These are phyloP conservation scores for Bombus turneri DNA, from an alignment of 1,140 invertebrate species.

Conservation along the genomic window DNA sequence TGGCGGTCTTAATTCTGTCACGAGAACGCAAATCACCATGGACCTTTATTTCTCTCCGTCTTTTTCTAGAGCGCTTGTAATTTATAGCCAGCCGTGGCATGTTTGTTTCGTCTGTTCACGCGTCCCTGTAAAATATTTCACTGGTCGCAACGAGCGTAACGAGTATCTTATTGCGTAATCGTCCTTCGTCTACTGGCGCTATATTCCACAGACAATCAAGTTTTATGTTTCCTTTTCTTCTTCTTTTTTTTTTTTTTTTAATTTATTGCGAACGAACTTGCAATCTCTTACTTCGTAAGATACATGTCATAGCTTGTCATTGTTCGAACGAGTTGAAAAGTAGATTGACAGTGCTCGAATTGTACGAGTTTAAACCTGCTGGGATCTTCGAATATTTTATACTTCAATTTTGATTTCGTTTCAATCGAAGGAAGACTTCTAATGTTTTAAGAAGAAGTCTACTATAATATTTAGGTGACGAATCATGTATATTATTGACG, in stretches of 20 bases:
- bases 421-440: no score
- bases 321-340: background rate
- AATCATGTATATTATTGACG: no score
- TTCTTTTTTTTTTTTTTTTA: background rate
- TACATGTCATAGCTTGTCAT: background rate
- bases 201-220: background rate
- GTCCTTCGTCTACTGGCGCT: background rate
- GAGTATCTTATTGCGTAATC: conserved; percentile 16
- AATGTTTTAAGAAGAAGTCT: no score
- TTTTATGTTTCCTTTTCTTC: no score
- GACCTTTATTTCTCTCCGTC: background rate
- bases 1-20: conserved; percentile 35
- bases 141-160: conserved; percentile 35
- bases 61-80: conserved; percentile 9
- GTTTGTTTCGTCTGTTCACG: conserved; percentile 40
- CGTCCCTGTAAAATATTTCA: conserved; percentile 29
- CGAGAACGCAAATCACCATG: conserved; percentile 33
- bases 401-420: no score
- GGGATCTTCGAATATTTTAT: fast-evolving
- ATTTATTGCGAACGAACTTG: background rate
- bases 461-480: fast-evolving
- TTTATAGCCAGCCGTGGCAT: conserved; percentile 42
- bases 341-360: background rate
- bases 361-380: no score
- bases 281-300: no score